A percentile compares a stretch with the other conserved stretches of the same genome.
These are phyloP conservation scores for Asbolus verrucosus DNA, from an alignment of 1,140 invertebrate genomes.

Conservation along the genomic window DNA sequence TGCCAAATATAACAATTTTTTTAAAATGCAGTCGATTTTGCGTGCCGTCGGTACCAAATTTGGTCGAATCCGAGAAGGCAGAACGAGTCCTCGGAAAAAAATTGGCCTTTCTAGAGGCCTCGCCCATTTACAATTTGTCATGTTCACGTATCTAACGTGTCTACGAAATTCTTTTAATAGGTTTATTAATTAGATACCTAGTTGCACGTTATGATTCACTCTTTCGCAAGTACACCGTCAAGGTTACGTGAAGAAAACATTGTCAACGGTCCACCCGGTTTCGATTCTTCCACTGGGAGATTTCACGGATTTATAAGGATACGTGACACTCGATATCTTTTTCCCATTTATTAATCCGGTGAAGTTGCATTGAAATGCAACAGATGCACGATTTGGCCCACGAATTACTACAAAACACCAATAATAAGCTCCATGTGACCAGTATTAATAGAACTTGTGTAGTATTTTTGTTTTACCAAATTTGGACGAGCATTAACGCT, in stretches of 20 bases:
- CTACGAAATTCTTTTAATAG: conserved; percentile 13
- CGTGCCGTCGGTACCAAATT: conserved; percentile 3
- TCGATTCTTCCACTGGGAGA: neutral
- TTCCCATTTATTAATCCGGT: conserved; percentile 1
- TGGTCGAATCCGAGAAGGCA: neutral
- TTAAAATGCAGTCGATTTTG: neutral
- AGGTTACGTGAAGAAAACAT: conserved; percentile 20
- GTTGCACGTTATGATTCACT: conserved; percentile 21
- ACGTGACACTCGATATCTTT: conserved; percentile 44
- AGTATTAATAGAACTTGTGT: conserved; percentile 47
- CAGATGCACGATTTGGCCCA: neutral
- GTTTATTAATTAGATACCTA: neutral
- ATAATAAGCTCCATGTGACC: conserved; percentile 55
- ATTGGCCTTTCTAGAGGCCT: neutral
- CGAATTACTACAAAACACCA: conserved; percentile 16
- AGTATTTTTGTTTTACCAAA: conserved; percentile 47
- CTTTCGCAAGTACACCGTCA: conserved; percentile 12
- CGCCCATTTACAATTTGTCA: conserved; percentile 28
- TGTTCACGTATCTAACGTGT: conserved; percentile 17
- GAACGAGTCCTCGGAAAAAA: neutral
- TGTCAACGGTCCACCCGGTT: conserved; percentile 15
- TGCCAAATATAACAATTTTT: conserved; percentile 41
- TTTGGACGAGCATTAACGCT: conserved; percentile 38
- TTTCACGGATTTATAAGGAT: conserved; percentile 50
- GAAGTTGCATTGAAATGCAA: neutral